These are phyloP conservation scores for Chrysodeixis includens DNA, from an alignment of 2,888 invertebrate species.

Conservation along the genomic window DNA sequence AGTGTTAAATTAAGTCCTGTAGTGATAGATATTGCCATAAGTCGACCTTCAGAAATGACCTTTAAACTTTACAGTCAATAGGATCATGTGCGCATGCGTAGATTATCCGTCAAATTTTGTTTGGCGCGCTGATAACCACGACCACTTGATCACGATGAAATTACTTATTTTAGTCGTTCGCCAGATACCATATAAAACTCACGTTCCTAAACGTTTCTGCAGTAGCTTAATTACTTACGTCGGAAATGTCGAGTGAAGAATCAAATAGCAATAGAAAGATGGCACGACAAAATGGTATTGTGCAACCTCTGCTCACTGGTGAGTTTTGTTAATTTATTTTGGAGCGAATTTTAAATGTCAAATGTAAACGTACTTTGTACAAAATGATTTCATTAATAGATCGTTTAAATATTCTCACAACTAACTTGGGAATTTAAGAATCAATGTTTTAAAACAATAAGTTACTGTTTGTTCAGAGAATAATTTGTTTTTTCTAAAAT, in stretches of 20 bases:
- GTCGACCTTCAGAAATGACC: conserved; percentile 79
- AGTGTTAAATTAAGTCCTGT: background rate
- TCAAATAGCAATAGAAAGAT: conserved; percentile 75
- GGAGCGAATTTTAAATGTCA: conserved; percentile 73
- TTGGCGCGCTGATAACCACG: conserved; percentile 85
- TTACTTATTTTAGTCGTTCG: conserved; percentile 82
- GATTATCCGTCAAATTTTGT: conserved; percentile 75
- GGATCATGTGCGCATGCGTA: conserved; percentile 81
- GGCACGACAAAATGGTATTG: conserved; percentile 93
- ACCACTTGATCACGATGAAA: conserved; percentile 81
- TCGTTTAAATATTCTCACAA: too few species aligned
- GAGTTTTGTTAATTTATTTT: conserved; percentile 66
- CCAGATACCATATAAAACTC: conserved; percentile 74
- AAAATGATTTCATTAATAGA: background rate
- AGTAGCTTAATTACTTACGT: conserved; percentile 56
- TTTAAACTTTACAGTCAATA: conserved; percentile 73
- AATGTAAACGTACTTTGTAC: conserved; percentile 27
- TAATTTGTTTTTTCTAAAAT: too few species aligned
- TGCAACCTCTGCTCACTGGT: conserved; percentile 97
- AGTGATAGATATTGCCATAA: conserved; percentile 6
- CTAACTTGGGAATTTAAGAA: too few species aligned
- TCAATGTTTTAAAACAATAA: too few species aligned
- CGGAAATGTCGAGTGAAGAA: conserved; percentile 81
- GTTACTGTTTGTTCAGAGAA: too few species aligned
- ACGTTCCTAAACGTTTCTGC: conserved; percentile 68